Conservation (phyloP, 2,888 invertebrate genomes). For the Coecobrya sp. region DNA sequence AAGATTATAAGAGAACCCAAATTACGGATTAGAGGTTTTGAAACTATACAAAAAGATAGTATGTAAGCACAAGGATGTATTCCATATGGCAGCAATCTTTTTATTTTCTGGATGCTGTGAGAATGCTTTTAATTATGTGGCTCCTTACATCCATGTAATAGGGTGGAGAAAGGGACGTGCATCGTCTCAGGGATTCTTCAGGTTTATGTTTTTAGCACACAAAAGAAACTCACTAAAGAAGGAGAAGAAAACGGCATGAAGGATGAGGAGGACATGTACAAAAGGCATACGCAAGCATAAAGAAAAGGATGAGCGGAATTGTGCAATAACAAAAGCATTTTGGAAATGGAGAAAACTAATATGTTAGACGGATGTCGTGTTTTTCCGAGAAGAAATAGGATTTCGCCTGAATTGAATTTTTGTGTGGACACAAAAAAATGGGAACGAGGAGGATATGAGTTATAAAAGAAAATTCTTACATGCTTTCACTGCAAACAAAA, state of each 20-base stretch:
- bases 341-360: conserved; percentile 64
- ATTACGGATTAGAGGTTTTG: not conserved
- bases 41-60: not conserved
- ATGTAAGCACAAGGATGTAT: not conserved
- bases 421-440: not conserved
- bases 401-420: conserved; percentile 53
- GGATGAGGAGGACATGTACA: not conserved
- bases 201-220: conserved; percentile 31
- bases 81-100: conserved; percentile 16
- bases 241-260: not conserved
- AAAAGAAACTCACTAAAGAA: conserved; percentile 42
- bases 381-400: conserved; percentile 18
- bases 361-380: conserved; percentile 56
- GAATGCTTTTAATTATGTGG: conserved; percentile 72
- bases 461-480: no score
- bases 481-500: no score
- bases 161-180: conserved; percentile 37
- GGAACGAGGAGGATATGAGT: no score
- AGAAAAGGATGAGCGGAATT: conserved; percentile 38
- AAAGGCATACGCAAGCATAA: not conserved
- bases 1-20: not conserved
- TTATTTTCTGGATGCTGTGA: conserved; percentile 39
- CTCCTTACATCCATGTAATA: conserved; percentile 40
- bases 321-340: conserved; percentile 68
- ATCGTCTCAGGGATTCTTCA: conserved; percentile 66